Evolutionary conservation across 1,140 invertebrate species (phyloP), one percentile per base, ranked within the genome.

Genomic region (Drosophila lini): DNA sequence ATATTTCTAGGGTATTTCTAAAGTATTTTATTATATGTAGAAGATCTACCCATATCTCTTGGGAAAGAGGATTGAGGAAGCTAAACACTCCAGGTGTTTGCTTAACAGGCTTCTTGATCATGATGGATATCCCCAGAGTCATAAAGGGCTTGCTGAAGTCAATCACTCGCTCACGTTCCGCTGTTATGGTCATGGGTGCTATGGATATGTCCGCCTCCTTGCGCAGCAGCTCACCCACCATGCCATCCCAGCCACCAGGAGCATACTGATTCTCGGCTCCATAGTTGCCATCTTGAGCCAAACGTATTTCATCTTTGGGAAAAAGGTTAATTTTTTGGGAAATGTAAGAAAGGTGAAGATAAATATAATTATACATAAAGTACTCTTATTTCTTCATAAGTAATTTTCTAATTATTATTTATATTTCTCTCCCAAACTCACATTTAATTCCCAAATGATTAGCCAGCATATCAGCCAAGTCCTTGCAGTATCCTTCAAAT

Each of bases 91-190:
- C 97, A 0, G 96, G 96, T 78, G 97, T 97, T 90, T 97, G 96
- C 92, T 99, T 99, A 56, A 98, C 95, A 0, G 97, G 97, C 92
- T 98, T 99, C 93, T 98, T 99, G 76, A 99, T 98, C 95, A 99
- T 97, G 69, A 99, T 99, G 65, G 97, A 98, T 84, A 99, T 98
- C 53, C 98, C 98, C 9, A 99, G 94, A 6, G 98, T 98, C 95
- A 99, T 98, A 93, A 99, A 99, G 3, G 99, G 98, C 92, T 99
- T 99, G 71, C 97, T 99, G 81, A 97, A 97, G 92, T 99, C 98
- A 57, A 99, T 98, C 16, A 99, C 97, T 80, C 97, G 94, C 93
- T 99, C 98, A 19, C 99, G 93, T 83, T 98, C 96, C 31, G 97
- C 95, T 8, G 97, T 99, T 78, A 99, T 98, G 5, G 98, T 99